Base-by-base conservation (phyloP, 2,888 invertebrate genomes). In the Apotomis turbidana region DNA sequence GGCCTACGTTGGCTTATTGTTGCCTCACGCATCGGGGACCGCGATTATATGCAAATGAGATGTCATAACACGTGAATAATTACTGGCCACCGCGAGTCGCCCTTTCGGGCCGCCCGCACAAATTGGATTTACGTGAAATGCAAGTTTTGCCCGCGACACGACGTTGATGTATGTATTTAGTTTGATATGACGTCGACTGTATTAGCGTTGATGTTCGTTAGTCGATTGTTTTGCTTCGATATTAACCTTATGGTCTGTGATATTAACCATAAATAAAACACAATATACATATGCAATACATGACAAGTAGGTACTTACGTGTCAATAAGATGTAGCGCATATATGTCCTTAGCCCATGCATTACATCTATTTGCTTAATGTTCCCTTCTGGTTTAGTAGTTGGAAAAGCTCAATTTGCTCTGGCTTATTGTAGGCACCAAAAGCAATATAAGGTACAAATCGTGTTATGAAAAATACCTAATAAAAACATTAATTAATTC, bases 51-150 rank as follows among this genome's bases (percentile, higher is more conserved):
- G 91, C 87, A 91, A 93, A 93, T 93, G 88, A 87, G 90, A 93
- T 92, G 93, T 93, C 93, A 93, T 93, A 93, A 93, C 91, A 92
- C 83, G 88, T 93, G 93, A 93, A 93, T 93, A 93, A 93, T 93
- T 90, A 92, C 91, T 85, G 83, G 87, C 86, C 87, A 84, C 90
- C 89, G 90, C 90, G 90, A 87, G 83, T 92, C 89, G 85, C 93
- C 91, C 93, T 91, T 91, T 91, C 87, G 87, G 86, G 85, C 86
- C 85, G 85, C 78, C 84, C 89, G 81, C 89, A 88, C 90, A 92
- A 92, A 92, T 91, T 93, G 87, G 91, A 90, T 91, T 91, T 92
- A 90, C 90, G 86, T 91, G 91, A 90, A 91, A 91, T 84, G 89
- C 87, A 83, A 90, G 88, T 91, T 91, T 89, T 85, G 82, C 83